These are phyloP conservation scores for Cephus rjabovi DNA, from an alignment of 2,888 invertebrate genomes.

Conservation along the genomic window DNA sequence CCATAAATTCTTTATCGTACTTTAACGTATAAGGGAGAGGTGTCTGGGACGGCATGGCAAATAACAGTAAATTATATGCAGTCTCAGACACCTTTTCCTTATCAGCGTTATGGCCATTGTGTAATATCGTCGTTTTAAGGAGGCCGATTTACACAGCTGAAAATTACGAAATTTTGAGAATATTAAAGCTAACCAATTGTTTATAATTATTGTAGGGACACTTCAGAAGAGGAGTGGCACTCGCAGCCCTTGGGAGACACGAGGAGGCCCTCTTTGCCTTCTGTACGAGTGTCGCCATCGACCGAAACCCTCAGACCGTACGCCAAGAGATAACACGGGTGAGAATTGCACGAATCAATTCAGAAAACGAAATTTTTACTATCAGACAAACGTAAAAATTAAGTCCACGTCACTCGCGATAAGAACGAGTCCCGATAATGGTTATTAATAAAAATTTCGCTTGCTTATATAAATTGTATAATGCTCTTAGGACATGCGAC, in stretches of 20 bases:
- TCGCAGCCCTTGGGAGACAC: constrained; percentile 69
- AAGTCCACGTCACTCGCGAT: too few relatives aligned
- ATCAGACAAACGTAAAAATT: neutral
- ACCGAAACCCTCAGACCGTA: constrained; percentile 69
- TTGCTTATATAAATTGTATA: too few relatives aligned
- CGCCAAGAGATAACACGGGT: constrained; percentile 69
- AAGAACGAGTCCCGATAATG: too few relatives aligned
- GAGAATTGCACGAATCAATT: constrained; percentile 32
- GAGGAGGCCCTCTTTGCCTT: constrained; percentile 72
- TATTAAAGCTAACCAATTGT: constrained; percentile 11
- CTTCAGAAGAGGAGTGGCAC: constrained; percentile 70
- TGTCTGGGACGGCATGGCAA: too few relatives aligned
- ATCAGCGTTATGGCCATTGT: neutral
- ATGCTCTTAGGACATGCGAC: too few relatives aligned
- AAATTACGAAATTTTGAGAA: neutral
- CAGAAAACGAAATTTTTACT: neutral
- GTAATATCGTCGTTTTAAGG: neutral
- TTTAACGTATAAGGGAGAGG: neutral
- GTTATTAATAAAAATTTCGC: too few relatives aligned
- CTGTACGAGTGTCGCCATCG: constrained; percentile 71
- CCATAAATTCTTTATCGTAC: neutral
- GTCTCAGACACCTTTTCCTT: too few relatives aligned
- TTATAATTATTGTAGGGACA: constrained; percentile 66
- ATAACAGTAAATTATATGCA: too few relatives aligned
- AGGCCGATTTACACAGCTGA: neutral